phyloP scores from a whole-genome alignment of 2,888 invertebrate genomes.

The Dryomyza anilis region DNA sequence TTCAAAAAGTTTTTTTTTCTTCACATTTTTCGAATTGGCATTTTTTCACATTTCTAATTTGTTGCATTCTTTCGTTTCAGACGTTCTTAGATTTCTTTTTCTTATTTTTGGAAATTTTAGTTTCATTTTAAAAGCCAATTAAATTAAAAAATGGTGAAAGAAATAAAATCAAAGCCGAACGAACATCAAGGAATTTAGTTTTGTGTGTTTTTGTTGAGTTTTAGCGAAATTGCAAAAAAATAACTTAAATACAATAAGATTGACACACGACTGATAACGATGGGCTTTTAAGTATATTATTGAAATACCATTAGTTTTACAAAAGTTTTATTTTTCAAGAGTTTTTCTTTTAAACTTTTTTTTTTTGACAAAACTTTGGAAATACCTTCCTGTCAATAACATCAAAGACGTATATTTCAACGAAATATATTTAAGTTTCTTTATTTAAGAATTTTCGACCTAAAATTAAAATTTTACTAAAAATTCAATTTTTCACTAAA shows the following conservation, averaged over 20 bases:
- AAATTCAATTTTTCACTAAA: no score
- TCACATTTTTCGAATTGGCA: constrained; percentile 26
- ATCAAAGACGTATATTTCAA: no score
- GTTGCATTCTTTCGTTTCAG: constrained; percentile 35
- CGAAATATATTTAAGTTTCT: no score
- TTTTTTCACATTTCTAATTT: constrained; percentile 41
- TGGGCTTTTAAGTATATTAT: constrained; percentile 18
- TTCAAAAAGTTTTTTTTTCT: constrained; percentile 23
- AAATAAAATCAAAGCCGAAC: not conserved
- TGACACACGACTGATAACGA: constrained; percentile 27
- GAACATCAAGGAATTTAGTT: constrained; percentile 18
- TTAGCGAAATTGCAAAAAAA: constrained; percentile 2
- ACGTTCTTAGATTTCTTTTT: not conserved
- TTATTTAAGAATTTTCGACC: no score
- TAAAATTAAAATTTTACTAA: no score
- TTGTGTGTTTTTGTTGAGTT: not conserved
- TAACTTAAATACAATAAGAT: constrained; percentile 16
- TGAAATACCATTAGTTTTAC: no score
- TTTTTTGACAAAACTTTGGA: no score
- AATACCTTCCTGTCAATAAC: no score
- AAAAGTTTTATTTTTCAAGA: no score
- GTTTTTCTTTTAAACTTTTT: no score
- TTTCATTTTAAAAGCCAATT: constrained; percentile 22
- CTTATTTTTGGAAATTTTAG: constrained; percentile 2
- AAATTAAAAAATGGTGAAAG: constrained; percentile 21